Conservation (phyloP, 2,797 vertebrate species). For the Iguana delicatissima region DNA sequence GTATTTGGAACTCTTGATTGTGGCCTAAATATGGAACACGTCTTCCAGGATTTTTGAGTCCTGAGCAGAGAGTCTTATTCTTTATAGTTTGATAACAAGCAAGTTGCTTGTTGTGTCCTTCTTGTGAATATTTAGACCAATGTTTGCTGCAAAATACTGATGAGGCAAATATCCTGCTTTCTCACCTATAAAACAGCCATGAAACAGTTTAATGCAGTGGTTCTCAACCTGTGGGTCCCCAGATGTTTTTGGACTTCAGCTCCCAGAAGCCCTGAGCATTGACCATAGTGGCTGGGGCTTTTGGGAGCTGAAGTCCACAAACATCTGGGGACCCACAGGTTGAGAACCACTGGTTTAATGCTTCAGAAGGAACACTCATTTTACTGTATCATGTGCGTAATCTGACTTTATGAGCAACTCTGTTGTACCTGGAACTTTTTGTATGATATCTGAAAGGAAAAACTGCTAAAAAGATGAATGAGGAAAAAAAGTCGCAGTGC, state of each 20-base stretch:
- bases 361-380: background rate
- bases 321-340: too few relatives aligned
- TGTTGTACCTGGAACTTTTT: background rate
- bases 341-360: too few relatives aligned
- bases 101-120: background rate
- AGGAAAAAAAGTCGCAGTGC: background rate
- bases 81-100: background rate
- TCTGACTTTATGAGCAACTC: background rate
- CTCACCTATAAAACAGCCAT: background rate
- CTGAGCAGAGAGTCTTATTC: background rate
- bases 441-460: background rate
- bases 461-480: background rate
- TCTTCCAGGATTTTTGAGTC: background rate
- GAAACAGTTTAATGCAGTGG: background rate
- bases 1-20: background rate
- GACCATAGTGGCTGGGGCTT: too few relatives aligned
- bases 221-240: too few relatives aligned
- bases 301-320: too few relatives aligned
- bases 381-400: background rate
- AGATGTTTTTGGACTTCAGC: too few relatives aligned
- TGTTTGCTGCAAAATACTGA: background rate
- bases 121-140: background rate
- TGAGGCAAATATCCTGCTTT: constrained; percentile 9
- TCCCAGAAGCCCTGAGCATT: too few relatives aligned
- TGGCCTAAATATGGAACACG: background rate